Base-by-base conservation (phyloP, 2,888 invertebrate genomes). In the Luffia ferchaultella region DNA sequence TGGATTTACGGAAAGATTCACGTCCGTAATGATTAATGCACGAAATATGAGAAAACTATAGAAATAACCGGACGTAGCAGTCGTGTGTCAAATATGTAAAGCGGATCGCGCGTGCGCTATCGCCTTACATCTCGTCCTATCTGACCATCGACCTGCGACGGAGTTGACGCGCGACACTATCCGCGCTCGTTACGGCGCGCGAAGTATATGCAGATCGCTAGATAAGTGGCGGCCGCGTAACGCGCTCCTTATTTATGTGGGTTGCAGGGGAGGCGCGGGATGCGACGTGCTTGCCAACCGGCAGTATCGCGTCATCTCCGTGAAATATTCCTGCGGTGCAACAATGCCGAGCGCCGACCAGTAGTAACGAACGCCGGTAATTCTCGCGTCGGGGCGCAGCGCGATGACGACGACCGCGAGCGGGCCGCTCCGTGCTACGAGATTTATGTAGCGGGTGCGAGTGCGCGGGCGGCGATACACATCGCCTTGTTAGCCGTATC, bases 241-340 rank as follows among this genome's bases (percentile, higher is more conserved):
- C 30, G 30, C 30, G 30, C 30, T 7, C 30, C 5, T 30, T 7
- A 30, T 30, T 30, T 30, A 30, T 30, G 30, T 30, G 30, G 30
- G 12, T 12, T n/a, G n/a, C n/a, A n/a, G 30, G 5, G 43, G 7
- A n/a, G 17, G 43, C 17, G 43, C 43, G n/a, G 43, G 43, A 5
- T n/a, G 43, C 43, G 16, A 5, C 45, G 17, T 2, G 18, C 18
- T 7, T n/a, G 5, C 45, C 45, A 3, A 15, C 18, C 45, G 45
- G 45, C 16, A n/a, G 43, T 18, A 17, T 17, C 16, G 45, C 45
- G 18, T 45, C 17, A 45, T 45, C 45, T 15, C 16, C 30, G 46
- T 46, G 46, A 46, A 20, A 46, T 46, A 46, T 46, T 20, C 46
- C 15, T 3, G 30, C 30, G 16, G 20, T 9, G 16, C 46, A 30